These are phyloP conservation scores for Leptestheria dahalacensis DNA, from an alignment of 1,140 invertebrate species.

Conservation along the genomic window DNA sequence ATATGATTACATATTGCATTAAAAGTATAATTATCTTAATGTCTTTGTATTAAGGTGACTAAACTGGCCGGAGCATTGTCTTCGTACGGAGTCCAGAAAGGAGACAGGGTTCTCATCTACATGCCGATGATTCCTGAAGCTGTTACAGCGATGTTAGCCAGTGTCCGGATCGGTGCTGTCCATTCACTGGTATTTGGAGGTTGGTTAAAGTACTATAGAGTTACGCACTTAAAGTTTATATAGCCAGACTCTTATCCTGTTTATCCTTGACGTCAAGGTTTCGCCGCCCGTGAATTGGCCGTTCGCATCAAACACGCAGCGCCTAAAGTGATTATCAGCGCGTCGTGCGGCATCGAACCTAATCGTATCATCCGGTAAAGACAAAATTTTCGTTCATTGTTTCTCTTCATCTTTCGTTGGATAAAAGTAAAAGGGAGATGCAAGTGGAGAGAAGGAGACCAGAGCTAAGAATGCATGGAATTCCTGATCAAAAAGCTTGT, in stretches of 20 bases:
- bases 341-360: constrained; percentile 79
- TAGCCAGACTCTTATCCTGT: too few species aligned
- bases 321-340: constrained; percentile 74
- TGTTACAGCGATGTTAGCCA: constrained; percentile 68
- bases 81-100: constrained; percentile 52
- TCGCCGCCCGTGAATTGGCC: constrained; percentile 71
- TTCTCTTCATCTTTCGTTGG: too few species aligned
- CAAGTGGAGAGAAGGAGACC: too few species aligned
- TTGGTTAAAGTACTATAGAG: constrained; percentile 28
- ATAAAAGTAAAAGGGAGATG: too few species aligned
- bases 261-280: too few species aligned
- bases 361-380: constrained; percentile 56
- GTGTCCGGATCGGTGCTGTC: constrained; percentile 60
- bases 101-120: constrained; percentile 69
- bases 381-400: background rate
- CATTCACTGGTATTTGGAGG: constrained; percentile 81
- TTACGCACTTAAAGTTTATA: too few species aligned
- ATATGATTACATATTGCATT: too few species aligned
- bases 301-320: constrained; percentile 70
- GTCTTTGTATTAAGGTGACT: constrained; percentile 50
- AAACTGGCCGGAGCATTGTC: constrained; percentile 57
- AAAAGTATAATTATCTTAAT: too few species aligned
- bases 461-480: too few species aligned
- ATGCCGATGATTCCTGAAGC: constrained; percentile 84
- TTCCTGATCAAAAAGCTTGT: too few species aligned